A percentile compares a stretch with the other conserved stretches of the same genome.
Evolutionary conservation across 2,888 invertebrate species (phyloP).

Genomic region (Cerceris ruficornis): DNA sequence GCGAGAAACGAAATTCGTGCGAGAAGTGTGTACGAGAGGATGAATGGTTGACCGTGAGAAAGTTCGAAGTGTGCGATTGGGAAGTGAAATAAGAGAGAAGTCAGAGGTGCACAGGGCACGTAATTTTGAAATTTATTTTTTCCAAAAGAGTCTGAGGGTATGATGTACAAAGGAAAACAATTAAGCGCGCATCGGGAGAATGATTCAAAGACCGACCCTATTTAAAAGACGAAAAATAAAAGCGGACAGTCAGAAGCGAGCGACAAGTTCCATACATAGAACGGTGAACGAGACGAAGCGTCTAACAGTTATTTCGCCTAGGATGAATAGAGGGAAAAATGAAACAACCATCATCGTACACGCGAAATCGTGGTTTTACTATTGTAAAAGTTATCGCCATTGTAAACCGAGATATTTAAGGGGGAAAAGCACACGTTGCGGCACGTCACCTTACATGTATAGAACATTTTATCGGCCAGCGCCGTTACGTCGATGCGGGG

Average conservation of each 20-base stretch:
- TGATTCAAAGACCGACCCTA: not conserved
- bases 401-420: no score
- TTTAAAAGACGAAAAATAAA: not conserved
- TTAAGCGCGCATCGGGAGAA: not conserved
- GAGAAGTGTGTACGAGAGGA: slow-evolving; percentile 1
- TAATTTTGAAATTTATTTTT: slow-evolving; percentile 30
- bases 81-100: slow-evolving; percentile 24
- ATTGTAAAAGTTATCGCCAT: slow-evolving; percentile 34
- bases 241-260: slow-evolving; percentile 6
- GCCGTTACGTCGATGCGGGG: slow-evolving; percentile 11
- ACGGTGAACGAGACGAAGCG: slow-evolving; percentile 6
- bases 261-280: slow-evolving; percentile 33
- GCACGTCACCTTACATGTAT: slow-evolving; percentile 19
- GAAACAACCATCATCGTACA: slow-evolving; percentile 27
- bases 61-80: slow-evolving; percentile 6
- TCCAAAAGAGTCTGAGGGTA: not conserved
- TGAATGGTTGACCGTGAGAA: slow-evolving; percentile 6
- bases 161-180: slow-evolving; percentile 5
- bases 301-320: slow-evolving; percentile 34
- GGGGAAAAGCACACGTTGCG: slow-evolving; percentile 21
- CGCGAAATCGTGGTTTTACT: slow-evolving; percentile 44
- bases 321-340: slow-evolving; percentile 22
- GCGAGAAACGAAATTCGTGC: slow-evolving; percentile 3
- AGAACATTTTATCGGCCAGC: slow-evolving; percentile 16
- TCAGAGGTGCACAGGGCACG: slow-evolving; percentile 14